Evolutionary conservation across 1,140 invertebrate genomes (phyloP).

Genomic region (Drosophila punjabiensis): DNA sequence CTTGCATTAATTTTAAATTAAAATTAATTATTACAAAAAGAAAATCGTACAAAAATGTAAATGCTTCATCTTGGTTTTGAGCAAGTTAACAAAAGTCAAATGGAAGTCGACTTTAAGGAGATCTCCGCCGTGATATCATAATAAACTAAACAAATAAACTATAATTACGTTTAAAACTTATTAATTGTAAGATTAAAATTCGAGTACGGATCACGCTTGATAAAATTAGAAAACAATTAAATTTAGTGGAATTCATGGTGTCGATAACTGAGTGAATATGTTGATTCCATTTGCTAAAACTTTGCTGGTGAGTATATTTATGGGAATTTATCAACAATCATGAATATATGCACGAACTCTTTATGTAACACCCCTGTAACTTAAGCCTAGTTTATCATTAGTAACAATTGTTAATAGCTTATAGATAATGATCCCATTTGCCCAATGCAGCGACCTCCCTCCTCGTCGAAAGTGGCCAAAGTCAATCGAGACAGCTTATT

Average conservation of each 20-base stretch:
- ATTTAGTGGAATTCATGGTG: constrained; percentile 9
- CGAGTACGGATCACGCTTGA: constrained; percentile 6
- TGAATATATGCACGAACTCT: constrained; percentile 55
- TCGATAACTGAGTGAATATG: constrained; percentile 26
- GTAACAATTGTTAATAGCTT: constrained; percentile 86
- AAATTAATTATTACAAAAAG: not conserved
- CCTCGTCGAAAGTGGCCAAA: constrained; percentile 94
- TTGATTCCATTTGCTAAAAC: constrained; percentile 44
- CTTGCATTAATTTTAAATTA: constrained; percentile 5
- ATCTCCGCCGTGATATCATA: not conserved
- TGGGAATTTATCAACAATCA: constrained; percentile 57
- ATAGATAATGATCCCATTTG: constrained; percentile 92
- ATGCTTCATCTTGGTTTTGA: constrained; percentile 10
- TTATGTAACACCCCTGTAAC: constrained; percentile 58
- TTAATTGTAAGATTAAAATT: not conserved
- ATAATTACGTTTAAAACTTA: not conserved
- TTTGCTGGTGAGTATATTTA: constrained; percentile 44
- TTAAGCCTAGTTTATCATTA: constrained; percentile 54
- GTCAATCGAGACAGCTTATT: constrained; percentile 95
- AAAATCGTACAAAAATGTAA: not conserved
- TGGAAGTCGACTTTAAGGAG: constrained; percentile 7
- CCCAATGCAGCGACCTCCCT: constrained; percentile 92
- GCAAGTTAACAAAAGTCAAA: constrained; percentile 1
- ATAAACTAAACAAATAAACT: not conserved
- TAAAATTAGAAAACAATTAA: constrained; percentile 27